Evolutionary conservation across 2,113 vertebrate species (phyloP).

Genomic region (Ovibos moschatus): DNA sequence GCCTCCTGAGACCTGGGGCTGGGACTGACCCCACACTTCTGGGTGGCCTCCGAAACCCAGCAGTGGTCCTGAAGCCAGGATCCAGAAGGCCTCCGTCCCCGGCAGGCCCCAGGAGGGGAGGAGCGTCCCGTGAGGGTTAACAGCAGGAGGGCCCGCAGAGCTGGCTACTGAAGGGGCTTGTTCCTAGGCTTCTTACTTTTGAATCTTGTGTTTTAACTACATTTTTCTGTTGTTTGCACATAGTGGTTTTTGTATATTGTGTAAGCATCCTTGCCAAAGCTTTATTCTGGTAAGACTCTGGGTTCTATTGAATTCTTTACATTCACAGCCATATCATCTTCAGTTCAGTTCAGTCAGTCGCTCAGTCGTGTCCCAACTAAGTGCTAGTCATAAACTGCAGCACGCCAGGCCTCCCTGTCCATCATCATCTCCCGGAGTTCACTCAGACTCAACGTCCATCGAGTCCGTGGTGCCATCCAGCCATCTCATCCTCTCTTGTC

Average conservation of each 20-base stretch:
- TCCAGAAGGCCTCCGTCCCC: neutral
- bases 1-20: too few relatives aligned
- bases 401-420: too few relatives aligned
- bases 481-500: too few relatives aligned
- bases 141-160: neutral
- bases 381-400: too few relatives aligned
- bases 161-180: neutral
- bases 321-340: neutral
- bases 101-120: too few relatives aligned
- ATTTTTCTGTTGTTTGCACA: too few relatives aligned
- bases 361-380: too few relatives aligned
- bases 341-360: too few relatives aligned
- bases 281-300: neutral
- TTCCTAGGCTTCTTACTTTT: neutral
- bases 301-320: neutral
- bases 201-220: neutral
- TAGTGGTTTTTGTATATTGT: neutral
- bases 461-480: too few relatives aligned
- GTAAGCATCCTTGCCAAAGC: neutral
- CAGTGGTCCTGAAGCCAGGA: neutral
- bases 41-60: neutral
- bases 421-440: too few relatives aligned
- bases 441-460: too few relatives aligned
- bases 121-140: accelerated
- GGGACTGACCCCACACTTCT: neutral